Base-by-base conservation (phyloP, 2,113 vertebrate species). In the Cinclus mexicanus region DNA sequence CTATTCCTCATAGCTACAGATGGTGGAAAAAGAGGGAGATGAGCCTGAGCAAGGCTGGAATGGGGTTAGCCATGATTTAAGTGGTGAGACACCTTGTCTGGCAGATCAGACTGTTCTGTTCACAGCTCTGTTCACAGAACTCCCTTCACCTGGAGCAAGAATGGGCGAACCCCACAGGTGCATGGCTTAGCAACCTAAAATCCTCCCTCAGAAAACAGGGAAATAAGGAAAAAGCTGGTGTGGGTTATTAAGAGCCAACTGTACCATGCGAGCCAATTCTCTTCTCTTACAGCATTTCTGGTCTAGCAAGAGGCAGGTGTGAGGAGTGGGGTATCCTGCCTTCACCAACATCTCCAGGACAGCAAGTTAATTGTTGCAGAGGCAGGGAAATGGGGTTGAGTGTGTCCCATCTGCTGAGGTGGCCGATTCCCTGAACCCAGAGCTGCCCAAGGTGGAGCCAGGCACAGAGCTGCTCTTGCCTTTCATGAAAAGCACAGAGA, bases 51-150 rank as follows among this genome's bases (percentile, higher is more conserved):
- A 49, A 2, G 2, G 20, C 37, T 74, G 8, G 28, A 14, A 9
- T 0, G 0, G 15, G 19, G 6, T 42, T 10, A n/a, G 42, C 14
- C 16, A 5, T 1, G 31, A 16, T 8, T 46, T 25, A 39, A 79
- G 41, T 9, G 25, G 6, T 56, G 41, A 3, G 28, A 77, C 18
- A 14, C 22, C 26, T 74, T 9, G 1, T 9, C 12, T 55, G 10
- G 35, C 19, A 65, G 20, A 49, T 14, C 3, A 4, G 35, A 37
- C 35, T 37, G 35, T 37, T 37, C 35, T 8, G 35, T 37, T 37
- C 35, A 37, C 35, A 37, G 35, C 35, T 37, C 35, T 16, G 12
- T 2, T 10, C 35, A 35, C 33, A 60, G 55, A 84, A 24, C 2
- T 13, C 47, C 21, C 28, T 56, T 70, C 70, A 31, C 12, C 59